Percentiles rank a stretch among this genome's conserved stretches.
Evolutionary conservation across 2,113 vertebrate species (phyloP).

Genomic region (Actenoides lindsayi): DNA sequence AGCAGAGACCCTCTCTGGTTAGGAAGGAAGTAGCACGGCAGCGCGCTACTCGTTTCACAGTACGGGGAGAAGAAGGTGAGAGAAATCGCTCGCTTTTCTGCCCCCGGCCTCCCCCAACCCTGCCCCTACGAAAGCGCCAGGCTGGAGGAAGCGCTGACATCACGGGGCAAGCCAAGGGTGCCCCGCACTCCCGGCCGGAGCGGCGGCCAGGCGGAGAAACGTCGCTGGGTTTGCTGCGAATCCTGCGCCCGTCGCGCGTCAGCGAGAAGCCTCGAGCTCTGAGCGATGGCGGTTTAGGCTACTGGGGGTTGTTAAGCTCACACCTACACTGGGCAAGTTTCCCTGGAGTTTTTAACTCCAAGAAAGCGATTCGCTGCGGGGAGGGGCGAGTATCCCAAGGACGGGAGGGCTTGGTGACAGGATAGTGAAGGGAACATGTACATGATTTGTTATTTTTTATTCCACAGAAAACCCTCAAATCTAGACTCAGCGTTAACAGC

Average conservation of each 20-base stretch:
- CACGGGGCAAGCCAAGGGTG: background rate
- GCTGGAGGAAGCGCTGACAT: background rate
- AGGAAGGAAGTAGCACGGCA: background rate
- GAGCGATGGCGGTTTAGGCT: background rate
- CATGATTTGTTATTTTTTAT: slow-evolving; percentile 62
- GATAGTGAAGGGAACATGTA: slow-evolving; percentile 54
- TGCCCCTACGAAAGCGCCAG: background rate
- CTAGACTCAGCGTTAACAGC: slow-evolving; percentile 60
- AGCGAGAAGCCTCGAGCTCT: background rate
- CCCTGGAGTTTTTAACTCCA: background rate
- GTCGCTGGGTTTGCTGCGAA: background rate
- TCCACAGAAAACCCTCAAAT: slow-evolving; percentile 54
- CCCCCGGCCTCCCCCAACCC: background rate
- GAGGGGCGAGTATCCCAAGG: slow-evolving; percentile 1
- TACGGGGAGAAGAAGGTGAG: background rate
- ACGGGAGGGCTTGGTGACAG: slow-evolving; percentile 5
- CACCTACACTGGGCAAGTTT: background rate
- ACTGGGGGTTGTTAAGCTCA: background rate
- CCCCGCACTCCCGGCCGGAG: background rate
- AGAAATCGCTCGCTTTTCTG: background rate
- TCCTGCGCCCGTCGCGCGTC: background rate
- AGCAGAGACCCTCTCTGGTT: slow-evolving; percentile 21
- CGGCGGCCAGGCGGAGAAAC: background rate
- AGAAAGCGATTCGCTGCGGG: background rate
- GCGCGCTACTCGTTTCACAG: background rate